Percentiles rank a stretch among this genome's conserved stretches.
These are phyloP conservation scores for Geodia barretti DNA, from an alignment of 37 sponge, comb jelly and placozoan species.

Conservation along the genomic window DNA sequence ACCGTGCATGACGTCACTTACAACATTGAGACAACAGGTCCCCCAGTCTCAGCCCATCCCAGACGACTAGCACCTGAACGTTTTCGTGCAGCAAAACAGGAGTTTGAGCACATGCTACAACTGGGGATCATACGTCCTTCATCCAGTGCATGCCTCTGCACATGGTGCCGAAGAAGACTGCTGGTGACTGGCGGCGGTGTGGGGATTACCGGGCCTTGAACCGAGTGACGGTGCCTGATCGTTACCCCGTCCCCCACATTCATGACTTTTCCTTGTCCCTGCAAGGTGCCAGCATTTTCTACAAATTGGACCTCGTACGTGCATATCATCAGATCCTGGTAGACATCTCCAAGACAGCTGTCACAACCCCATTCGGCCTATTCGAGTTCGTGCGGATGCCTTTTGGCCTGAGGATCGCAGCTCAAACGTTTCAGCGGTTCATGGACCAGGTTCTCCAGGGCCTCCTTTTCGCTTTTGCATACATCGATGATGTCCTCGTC, in stretches of 20 bases:
- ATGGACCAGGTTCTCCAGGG: slow-evolving; percentile 69
- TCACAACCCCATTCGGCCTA: slow-evolving; percentile 50
- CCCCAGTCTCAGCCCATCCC: slow-evolving; percentile 63
- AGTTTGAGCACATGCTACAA: slow-evolving; percentile 73
- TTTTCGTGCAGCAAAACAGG: slow-evolving; percentile 52
- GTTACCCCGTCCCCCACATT: slow-evolving; percentile 61
- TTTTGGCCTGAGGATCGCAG: slow-evolving; percentile 44
- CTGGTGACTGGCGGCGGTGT: slow-evolving; percentile 74
- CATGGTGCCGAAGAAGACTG: slow-evolving; percentile 71
- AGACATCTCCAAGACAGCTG: slow-evolving; percentile 46
- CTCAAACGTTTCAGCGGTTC: slow-evolving; percentile 55
- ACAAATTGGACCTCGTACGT: slow-evolving; percentile 4
- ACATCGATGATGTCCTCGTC: slow-evolving; percentile 51
- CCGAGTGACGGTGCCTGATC: slow-evolving; percentile 48
- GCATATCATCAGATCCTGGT: slow-evolving; percentile 1
- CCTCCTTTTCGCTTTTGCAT: slow-evolving; percentile 29
- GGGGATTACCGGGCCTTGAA: slow-evolving; percentile 80
- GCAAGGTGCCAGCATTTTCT: slow-evolving; percentile 7
- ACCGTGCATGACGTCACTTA: slow-evolving; percentile 46
- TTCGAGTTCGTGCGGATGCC: slow-evolving; percentile 57
- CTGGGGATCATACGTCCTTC: slow-evolving; percentile 75
- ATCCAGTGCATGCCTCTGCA: slow-evolving; percentile 65
- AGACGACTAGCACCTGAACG: slow-evolving; percentile 65
- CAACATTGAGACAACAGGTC: slow-evolving; percentile 68
- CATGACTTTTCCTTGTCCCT: slow-evolving; percentile 8